Evolutionary conservation across 2,797 vertebrate genomes (phyloP), one percentile per base, ranked within the genome.

Genomic region (Onychomys torridus): DNA sequence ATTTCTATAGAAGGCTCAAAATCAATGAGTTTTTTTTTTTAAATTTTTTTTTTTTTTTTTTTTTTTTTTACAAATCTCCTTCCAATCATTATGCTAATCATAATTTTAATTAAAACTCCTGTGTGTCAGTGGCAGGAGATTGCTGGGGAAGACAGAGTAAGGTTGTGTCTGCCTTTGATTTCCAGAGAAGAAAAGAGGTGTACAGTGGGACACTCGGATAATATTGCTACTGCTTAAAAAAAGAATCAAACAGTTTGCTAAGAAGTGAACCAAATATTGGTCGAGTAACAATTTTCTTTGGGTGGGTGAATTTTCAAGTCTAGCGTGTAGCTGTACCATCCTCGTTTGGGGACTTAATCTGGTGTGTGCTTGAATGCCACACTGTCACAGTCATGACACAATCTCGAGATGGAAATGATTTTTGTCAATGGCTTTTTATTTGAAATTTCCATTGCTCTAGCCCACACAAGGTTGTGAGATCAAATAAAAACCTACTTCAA

Each of bases 1-100:
- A 98, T 97, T 98, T 98, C 98, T 98, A 98, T 98, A 98, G 97
- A 97, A 98, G 96, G 67, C 96, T 98, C 95, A 96, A 94, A 97
- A 97, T 97, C 94, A 98, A 98, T 94, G 73, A 93, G 0, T 52
- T 52, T 14, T 49, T 49, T 57, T 19, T 57, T 57, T 55, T 13
- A n/a, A n/a, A n/a, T 55, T 52, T 52, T 14, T 49, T 52, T 52
- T 14, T 49, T 52, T 52, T 14, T 49, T 52, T 52, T 14, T 49
- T 52, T 52, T 14, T 49, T 95, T 84, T 75, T 59, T 88, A 97
- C 98, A 97, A 97, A 81, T 63, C 83, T 92, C 23, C 46, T 94
- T 97, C 96, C 27, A 83, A 97, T 97, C 81, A 89, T 89, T 97
- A n/a, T 93, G 96, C 94, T 97, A 98, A 98, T 98, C 94, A 92